These are phyloP conservation scores for Oryzias curvinotus DNA, from an alignment of 2,113 vertebrate genomes.

Conservation along the genomic window DNA sequence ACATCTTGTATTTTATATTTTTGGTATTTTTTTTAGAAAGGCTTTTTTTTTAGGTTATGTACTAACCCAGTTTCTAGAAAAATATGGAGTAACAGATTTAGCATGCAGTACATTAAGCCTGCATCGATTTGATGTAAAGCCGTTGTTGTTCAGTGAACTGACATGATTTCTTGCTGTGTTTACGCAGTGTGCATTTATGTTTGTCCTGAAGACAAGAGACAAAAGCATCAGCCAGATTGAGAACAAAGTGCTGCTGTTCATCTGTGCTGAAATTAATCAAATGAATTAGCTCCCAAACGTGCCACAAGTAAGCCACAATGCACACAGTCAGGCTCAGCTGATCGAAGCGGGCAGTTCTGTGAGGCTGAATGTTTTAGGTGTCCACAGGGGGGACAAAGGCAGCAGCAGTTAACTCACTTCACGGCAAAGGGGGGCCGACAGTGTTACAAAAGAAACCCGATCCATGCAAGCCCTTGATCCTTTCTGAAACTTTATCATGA, in stretches of 20 bases:
- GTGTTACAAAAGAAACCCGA: slow-evolving; percentile 48
- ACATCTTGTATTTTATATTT: too few species aligned
- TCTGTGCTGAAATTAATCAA: slow-evolving; percentile 70
- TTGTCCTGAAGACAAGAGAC: slow-evolving; percentile 23
- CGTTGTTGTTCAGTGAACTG: background rate
- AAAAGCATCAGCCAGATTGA: slow-evolving; percentile 35
- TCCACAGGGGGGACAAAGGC: slow-evolving; percentile 31
- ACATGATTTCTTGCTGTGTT: background rate
- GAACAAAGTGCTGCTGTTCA: slow-evolving; percentile 61
- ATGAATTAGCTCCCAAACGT: slow-evolving; percentile 64
- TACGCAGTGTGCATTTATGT: slow-evolving; percentile 9
- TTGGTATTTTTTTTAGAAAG: too few species aligned
- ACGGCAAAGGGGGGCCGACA: slow-evolving; percentile 41
- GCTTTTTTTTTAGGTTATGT: too few species aligned
- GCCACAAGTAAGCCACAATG: slow-evolving; percentile 35
- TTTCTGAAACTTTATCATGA: slow-evolving; percentile 24
- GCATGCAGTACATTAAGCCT: too few species aligned
- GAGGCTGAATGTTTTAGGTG: slow-evolving; percentile 19
- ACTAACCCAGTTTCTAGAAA: too few species aligned
- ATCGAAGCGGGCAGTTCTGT: slow-evolving; percentile 28
- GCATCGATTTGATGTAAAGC: too few species aligned
- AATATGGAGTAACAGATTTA: too few species aligned
- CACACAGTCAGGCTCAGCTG: slow-evolving; percentile 34
- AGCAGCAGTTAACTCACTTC: slow-evolving; percentile 41
- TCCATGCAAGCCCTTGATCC: slow-evolving; percentile 36